Evolutionary conservation across 2,113 vertebrate genomes (phyloP).

Genomic region (Colossoma macropomum): DNA sequence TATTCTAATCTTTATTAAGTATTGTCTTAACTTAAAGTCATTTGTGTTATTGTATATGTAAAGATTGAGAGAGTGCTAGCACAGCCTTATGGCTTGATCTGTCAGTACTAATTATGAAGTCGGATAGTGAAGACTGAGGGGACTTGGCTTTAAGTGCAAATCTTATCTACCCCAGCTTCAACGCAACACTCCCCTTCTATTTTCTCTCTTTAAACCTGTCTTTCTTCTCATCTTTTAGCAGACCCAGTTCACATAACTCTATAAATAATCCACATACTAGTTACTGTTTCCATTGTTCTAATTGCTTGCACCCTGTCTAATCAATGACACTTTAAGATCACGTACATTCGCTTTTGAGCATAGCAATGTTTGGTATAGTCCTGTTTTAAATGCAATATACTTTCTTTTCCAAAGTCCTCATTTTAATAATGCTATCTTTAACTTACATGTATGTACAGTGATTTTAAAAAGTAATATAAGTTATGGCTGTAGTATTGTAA

Average conservation of each 20-base stretch:
- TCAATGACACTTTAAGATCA: slow-evolving; percentile 69
- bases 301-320: slow-evolving; percentile 78
- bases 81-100: slow-evolving; percentile 29
- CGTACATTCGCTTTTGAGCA: slow-evolving; percentile 74
- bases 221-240: slow-evolving; percentile 37
- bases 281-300: slow-evolving; percentile 73
- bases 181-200: slow-evolving; percentile 5
- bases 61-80: slow-evolving; percentile 22
- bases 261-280: slow-evolving; percentile 41
- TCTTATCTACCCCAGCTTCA: slow-evolving; percentile 31
- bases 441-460: slow-evolving; percentile 79
- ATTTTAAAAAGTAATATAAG: slow-evolving; percentile 71
- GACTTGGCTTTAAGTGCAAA: slow-evolving; percentile 31
- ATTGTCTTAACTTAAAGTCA: slow-evolving; percentile 35
- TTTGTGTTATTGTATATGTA: slow-evolving; percentile 35
- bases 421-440: slow-evolving; percentile 70
- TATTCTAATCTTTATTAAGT: slow-evolving; percentile 45
- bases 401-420: slow-evolving; percentile 73
- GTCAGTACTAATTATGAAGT: slow-evolving; percentile 29
- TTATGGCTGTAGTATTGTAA: slow-evolving; percentile 84
- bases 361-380: slow-evolving; percentile 81
- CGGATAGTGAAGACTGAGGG: slow-evolving; percentile 35
- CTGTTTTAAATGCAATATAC: slow-evolving; percentile 80
- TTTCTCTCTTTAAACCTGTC: slow-evolving; percentile 31
- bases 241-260: slow-evolving; percentile 26